Conservation (phyloP, 2,797 vertebrate genomes). For the Orestias chungarensis region DNA sequence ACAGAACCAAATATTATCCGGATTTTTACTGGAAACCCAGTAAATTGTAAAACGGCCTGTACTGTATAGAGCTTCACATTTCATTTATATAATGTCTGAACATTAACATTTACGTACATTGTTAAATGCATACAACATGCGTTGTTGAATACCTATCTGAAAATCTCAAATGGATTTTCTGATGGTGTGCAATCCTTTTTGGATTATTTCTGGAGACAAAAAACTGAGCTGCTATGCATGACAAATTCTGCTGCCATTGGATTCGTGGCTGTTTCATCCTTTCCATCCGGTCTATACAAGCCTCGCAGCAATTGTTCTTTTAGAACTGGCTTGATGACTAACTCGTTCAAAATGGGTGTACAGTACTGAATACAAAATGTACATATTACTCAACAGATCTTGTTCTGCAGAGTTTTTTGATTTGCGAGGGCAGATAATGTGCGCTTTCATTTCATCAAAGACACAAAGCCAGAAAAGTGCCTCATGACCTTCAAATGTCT, state of each 20-base stretch:
- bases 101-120: too few species aligned
- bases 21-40: not conserved
- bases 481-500: constrained; percentile 18
- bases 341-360: constrained; percentile 37
- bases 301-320: constrained; percentile 44
- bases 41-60: too few species aligned
- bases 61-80: too few species aligned
- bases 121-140: too few species aligned
- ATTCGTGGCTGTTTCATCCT: constrained; percentile 28
- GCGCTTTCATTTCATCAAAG: constrained; percentile 34
- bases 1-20: not conserved
- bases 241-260: constrained; percentile 42
- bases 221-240: not conserved
- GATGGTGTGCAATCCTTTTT: not conserved
- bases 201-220: constrained; percentile 19
- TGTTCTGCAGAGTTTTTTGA: constrained; percentile 24
- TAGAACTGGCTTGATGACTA: constrained; percentile 50
- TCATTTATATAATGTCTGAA: too few species aligned
- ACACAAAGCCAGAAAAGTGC: constrained; percentile 23
- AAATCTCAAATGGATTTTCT: not conserved
- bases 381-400: constrained; percentile 51
- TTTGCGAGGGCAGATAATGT: constrained; percentile 10
- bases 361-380: constrained; percentile 38
- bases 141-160: constrained; percentile 3
- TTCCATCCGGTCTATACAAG: constrained; percentile 25